Evolutionary conservation across 2,113 vertebrate genomes (phyloP), one percentile per base, ranked within the genome.

Genomic region (Tiliqua scincoides): DNA sequence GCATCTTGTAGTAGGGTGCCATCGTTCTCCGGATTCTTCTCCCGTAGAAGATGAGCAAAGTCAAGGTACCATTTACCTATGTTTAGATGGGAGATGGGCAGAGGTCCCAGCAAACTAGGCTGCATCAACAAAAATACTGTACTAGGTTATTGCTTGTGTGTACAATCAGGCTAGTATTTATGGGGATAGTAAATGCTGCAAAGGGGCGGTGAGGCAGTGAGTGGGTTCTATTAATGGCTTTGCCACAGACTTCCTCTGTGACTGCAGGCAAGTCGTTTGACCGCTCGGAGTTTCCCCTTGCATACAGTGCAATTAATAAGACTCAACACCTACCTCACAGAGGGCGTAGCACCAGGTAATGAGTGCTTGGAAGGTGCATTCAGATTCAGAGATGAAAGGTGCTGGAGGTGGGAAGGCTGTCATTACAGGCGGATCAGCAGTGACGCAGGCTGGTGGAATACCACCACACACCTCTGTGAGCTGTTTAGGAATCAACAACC

Each of bases 381-480:
- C 57, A 73, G 40, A 86, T 86, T 59, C 78, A 48, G 54, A 86
- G 70, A 86, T 86, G 85, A 86, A 86, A 86, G 78, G 85, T 17
- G 43, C 59, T 74, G 78, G 59, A 65, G n/a, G n/a, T 73, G n/a
- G 70, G 70, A 57, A 65, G n/a, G 65, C 18, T 80, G 68, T 86
- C 85, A 86, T 86, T 81, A 86, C 63, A 30, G n/a, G 74, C 63
- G 78, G 59, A 3, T 11, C 54, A 40, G 59, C 78, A 30, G 59
- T 54, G 59, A 74, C 18, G n/a, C 25, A 74, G 70, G 77, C n/a
- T 12, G n/a, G 23, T 54, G 30, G 67, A 79, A 62, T 20, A 71
- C 32, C 67, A 71, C 30, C 65, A 10, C 37, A 72, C 11, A 21
- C 85, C 77, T 72, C 40, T 63, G 78, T 21, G 15, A 81, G 57